A percentile compares a stretch with the other conserved stretches of the same genome.
Evolutionary conservation across 2,113 vertebrate species (phyloP).

Genomic region (Abramis brama): DNA sequence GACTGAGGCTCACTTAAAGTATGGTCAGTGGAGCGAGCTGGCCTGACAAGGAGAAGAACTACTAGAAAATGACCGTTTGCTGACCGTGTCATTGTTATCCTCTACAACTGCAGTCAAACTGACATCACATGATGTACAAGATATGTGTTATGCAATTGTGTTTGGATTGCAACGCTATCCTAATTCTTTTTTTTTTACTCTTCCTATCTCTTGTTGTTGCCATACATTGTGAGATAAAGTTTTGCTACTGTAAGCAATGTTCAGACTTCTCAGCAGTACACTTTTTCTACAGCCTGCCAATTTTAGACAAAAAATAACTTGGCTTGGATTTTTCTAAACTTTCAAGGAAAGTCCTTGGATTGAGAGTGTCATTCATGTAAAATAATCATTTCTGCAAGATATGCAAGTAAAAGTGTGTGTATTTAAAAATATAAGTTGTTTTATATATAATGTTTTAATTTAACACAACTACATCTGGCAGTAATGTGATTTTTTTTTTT

Average conservation of each 20-base stretch:
- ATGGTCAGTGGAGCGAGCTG: slow-evolving; percentile 14
- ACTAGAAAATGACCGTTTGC: slow-evolving; percentile 31
- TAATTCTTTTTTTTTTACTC: not conserved
- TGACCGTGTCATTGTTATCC: slow-evolving; percentile 14
- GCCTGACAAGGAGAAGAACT: slow-evolving; percentile 38
- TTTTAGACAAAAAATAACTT: not conserved
- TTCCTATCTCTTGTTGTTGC: not conserved
- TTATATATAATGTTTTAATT: not conserved
- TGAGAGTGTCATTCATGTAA: not conserved
- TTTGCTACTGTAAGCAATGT: not conserved
- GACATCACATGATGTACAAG: not conserved
- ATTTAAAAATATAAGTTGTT: no score
- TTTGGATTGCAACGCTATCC: not conserved
- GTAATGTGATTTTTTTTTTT: not conserved
- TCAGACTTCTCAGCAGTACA: not conserved
- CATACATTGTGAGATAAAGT: not conserved
- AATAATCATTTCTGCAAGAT: not conserved
- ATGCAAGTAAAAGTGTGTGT: not conserved
- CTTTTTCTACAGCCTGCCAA: not conserved
- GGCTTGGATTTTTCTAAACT: not conserved
- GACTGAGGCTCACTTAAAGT: slow-evolving; percentile 32
- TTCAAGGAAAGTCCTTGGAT: not conserved
- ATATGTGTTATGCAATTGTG: not conserved
- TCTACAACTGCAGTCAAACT: not conserved
- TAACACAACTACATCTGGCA: not conserved